Percentiles rank a stretch among this genome's conserved stretches.
These are phyloP conservation scores for Benthosema pterotum DNA, from an alignment of 2,797 vertebrate species.

Conservation along the genomic window DNA sequence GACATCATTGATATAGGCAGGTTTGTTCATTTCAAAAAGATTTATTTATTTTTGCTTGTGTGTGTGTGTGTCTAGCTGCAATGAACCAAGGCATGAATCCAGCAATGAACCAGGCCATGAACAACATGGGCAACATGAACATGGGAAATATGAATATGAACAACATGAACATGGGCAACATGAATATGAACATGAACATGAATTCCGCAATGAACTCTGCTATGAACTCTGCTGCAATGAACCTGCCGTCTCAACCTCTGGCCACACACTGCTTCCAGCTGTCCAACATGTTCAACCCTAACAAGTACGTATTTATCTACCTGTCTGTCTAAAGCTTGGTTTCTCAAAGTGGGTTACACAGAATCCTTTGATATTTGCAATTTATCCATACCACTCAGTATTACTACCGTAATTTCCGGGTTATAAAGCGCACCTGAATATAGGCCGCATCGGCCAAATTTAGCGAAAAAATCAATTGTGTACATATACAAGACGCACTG, in stretches of 20 bases:
- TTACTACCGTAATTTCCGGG: no score
- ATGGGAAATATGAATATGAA: background rate
- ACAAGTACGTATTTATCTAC: constrained; percentile 81
- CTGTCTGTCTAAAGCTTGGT: background rate
- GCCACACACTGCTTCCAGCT: constrained; percentile 97
- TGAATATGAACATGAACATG: constrained; percentile 22
- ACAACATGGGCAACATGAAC: background rate
- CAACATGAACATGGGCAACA: background rate
- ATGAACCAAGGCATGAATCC: background rate
- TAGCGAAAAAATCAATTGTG: no score
- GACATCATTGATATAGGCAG: no score
- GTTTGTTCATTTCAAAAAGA: no score
- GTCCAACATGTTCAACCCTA: constrained; percentile 96
- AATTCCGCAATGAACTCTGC: constrained; percentile 68
- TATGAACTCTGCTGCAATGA: constrained; percentile 60
- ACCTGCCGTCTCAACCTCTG: constrained; percentile 87
- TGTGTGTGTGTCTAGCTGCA: no score
- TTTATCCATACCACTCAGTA: no score
- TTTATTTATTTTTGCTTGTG: no score
- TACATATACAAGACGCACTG: no score
- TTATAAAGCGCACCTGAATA: no score
- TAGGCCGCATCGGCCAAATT: no score
- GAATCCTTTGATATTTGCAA: no score
- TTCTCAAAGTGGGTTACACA: no score
- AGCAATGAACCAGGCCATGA: background rate